Evolutionary conservation across 2,888 invertebrate genomes (phyloP).

Genomic region (Pterostichus madidus): DNA sequence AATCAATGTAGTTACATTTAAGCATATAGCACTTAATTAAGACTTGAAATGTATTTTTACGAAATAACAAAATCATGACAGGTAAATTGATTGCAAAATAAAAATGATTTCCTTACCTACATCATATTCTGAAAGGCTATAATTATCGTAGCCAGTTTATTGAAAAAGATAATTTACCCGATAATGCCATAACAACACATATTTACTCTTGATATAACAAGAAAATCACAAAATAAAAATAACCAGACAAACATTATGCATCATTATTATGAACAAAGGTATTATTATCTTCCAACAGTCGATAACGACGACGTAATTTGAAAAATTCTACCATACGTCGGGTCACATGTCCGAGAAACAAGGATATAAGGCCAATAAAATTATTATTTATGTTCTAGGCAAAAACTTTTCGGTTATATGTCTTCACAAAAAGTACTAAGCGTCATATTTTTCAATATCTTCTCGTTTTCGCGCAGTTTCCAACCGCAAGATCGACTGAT

Average conservation of each 20-base stretch:
- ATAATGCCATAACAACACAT: too few relatives aligned
- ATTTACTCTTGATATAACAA: too few relatives aligned
- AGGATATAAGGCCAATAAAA: slow-evolving; percentile 3
- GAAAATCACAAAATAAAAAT: not conserved
- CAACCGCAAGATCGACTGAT: too few relatives aligned
- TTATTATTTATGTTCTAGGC: slow-evolving; percentile 8
- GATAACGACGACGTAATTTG: not conserved
- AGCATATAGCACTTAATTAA: slow-evolving; percentile 3
- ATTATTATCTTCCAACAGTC: slow-evolving; percentile 1
- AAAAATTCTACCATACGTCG: not conserved
- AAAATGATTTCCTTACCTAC: not conserved
- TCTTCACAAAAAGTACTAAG: slow-evolving; percentile 3
- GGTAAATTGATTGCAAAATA: slow-evolving; percentile 25
- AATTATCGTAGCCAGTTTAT: slow-evolving; percentile 3
- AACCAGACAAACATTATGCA: not conserved
- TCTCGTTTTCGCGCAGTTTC: not conserved
- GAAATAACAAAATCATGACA: not conserved
- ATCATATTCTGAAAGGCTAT: not conserved
- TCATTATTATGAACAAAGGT: not conserved
- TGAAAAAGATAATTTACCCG: slow-evolving; percentile 35
- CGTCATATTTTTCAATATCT: slow-evolving; percentile 14
- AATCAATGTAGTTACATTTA: too few relatives aligned
- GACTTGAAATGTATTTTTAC: not conserved
- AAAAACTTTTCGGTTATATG: slow-evolving; percentile 2
- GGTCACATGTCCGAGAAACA: not conserved